phyloP scores from a whole-genome alignment of 2,797 vertebrate genomes.

The Tamandua tetradactyla region DNA sequence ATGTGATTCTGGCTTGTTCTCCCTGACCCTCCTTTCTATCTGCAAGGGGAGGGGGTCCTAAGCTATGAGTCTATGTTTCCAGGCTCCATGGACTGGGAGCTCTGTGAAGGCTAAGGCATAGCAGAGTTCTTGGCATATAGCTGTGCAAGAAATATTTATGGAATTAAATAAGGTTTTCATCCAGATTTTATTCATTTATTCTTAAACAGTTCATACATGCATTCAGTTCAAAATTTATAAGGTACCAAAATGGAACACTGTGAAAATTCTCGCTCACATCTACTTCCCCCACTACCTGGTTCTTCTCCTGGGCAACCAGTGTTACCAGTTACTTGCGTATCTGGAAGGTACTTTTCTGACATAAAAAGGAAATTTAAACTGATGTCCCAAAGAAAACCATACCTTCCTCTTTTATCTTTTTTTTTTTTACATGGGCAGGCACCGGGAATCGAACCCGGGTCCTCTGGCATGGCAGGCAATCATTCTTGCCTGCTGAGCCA shows the following conservation, averaged over 20 bases:
- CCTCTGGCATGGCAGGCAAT: too few relatives aligned
- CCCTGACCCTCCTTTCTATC: neutral
- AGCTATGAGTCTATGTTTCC: neutral
- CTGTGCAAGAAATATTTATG: neutral
- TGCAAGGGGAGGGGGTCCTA: neutral
- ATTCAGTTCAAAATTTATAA: constrained; percentile 13
- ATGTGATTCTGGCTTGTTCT: neutral
- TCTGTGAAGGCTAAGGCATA: neutral
- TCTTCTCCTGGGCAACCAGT: neutral
- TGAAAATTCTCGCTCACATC: neutral
- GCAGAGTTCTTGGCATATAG: neutral
- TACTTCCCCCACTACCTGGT: neutral
- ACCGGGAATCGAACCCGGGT: too few relatives aligned
- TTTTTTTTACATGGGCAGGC: too few relatives aligned
- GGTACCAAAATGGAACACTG: neutral
- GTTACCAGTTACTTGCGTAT: neutral
- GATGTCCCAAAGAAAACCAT: neutral
- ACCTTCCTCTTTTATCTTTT: neutral
- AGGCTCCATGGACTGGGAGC: neutral
- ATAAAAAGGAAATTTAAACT: constrained; percentile 38
- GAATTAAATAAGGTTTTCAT: constrained; percentile 16
- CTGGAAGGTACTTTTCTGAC: neutral
- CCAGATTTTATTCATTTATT: constrained; percentile 11
- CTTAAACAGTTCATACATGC: neutral
- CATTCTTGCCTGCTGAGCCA: too few relatives aligned